Percentiles rank a stretch among this genome's conserved stretches.
phyloP scores from a whole-genome alignment of 1,140 invertebrate genomes.

The Pseudomyrmex pallidus region DNA sequence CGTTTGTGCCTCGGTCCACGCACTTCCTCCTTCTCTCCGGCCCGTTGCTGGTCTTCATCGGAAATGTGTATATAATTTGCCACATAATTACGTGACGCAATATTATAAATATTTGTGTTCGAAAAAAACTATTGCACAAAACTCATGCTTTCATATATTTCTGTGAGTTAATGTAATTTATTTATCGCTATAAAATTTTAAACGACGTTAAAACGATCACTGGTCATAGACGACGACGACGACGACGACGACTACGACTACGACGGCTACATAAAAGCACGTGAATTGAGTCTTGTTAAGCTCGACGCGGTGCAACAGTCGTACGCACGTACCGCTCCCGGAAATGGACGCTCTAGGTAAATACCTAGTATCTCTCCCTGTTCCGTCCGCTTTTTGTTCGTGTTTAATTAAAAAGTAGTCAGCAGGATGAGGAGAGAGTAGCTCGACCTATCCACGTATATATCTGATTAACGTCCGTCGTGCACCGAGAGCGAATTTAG shows the following conservation, averaged over 20 bases:
- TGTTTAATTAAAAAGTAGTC: constrained; percentile 75
- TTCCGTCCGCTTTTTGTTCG: constrained; percentile 63
- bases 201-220: not conserved
- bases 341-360: constrained; percentile 67
- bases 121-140: too few relatives aligned
- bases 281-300: constrained; percentile 31
- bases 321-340: constrained; percentile 33
- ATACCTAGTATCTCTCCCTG: constrained; percentile 57
- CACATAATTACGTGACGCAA: not conserved
- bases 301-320: not conserved
- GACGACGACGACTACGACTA: too few relatives aligned
- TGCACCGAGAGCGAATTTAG: constrained; percentile 66
- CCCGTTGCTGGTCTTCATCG: constrained; percentile 24
- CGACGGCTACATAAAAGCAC: not conserved
- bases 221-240: not conserved
- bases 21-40: constrained; percentile 44
- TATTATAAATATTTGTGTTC: too few relatives aligned
- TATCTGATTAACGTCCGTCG: constrained; percentile 72
- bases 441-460: constrained; percentile 63
- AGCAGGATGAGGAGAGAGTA: constrained; percentile 12
- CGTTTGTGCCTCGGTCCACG: constrained; percentile 56
- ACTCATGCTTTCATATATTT: too few relatives aligned
- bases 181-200: not conserved
- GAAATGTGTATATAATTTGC: not conserved
- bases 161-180: too few relatives aligned